These are phyloP conservation scores for Blomia tropicalis DNA, from an alignment of 2,888 invertebrate genomes.

Conservation along the genomic window DNA sequence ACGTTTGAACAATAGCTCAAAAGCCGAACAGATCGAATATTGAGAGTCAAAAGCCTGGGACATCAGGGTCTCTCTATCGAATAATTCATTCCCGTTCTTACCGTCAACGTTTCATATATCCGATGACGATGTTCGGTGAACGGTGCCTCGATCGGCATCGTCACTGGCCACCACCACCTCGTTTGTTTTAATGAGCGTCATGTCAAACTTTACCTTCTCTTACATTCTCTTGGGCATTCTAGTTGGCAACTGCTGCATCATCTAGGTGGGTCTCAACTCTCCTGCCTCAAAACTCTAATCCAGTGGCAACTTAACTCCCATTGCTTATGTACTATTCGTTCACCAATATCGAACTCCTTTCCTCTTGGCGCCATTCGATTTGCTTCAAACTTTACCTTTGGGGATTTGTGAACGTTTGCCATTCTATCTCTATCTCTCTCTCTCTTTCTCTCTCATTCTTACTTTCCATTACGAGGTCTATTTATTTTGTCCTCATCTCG, in stretches of 20 bases:
- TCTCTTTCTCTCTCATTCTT: not conserved
- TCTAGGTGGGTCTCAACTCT: not conserved
- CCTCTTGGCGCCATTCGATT: not conserved
- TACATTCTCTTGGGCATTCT: not conserved
- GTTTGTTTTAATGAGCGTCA: constrained; percentile 13
- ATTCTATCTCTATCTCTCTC: too few species aligned
- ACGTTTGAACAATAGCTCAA: too few species aligned
- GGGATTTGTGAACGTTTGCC: constrained; percentile 1
- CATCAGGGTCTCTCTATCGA: too few species aligned
- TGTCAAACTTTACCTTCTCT: constrained; percentile 12
- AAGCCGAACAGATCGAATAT: too few species aligned
- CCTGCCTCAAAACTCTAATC: not conserved
- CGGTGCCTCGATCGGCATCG: too few species aligned
- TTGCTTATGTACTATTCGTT: not conserved
- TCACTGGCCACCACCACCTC: too few species aligned
- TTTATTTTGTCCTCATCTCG: not conserved
- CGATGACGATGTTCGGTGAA: too few species aligned
- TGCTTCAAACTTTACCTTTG: constrained; percentile 12
- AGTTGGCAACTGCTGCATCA: too few species aligned
- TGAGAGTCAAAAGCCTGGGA: too few species aligned
- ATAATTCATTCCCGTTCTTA: too few species aligned
- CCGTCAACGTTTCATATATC: too few species aligned
- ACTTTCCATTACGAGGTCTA: constrained; percentile 7
- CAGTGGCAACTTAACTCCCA: constrained; percentile 2
- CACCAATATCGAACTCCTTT: not conserved